Evolutionary conservation across 2,113 vertebrate species (phyloP), one percentile per base, ranked within the genome.

Genomic region (Barbus barbus): DNA sequence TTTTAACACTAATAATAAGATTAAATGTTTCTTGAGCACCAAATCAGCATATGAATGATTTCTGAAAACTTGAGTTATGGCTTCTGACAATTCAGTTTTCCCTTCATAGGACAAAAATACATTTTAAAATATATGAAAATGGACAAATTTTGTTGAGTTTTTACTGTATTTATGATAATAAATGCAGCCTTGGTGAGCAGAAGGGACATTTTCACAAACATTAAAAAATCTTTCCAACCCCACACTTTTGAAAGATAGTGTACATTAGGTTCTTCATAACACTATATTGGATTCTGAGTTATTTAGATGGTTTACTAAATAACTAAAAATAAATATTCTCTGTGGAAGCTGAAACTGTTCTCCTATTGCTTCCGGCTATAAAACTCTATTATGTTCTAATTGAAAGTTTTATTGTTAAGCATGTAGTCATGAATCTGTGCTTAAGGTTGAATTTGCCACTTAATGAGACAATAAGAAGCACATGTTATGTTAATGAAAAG

Each of bases 391-490:
- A 28, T 20, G 5, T 53, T 53, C 18, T 56, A 56, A 69, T 33
- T 11, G 18, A 69, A 69, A 22, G 0, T 69, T 9, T 22, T 36
- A 69, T 69, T 69, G 31, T 22, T 36, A 69, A 36, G 7, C 28
- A 9, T 20, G 16, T 67, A 20, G 18, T 44, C 38, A 12, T 7
- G 22, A 44, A n/a, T 71, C 20, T n/a, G 36, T 71, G 67, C 67
- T 41, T n/a, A 41, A 72, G 20, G 36, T 44, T 7, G 12, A 72
- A 44, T 72, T 14, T 44, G 22, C 12, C 12, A n/a, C 5, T 4
- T 72, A 72, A 72, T 72, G 22, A 24, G 69, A 72, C 69, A 72
- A 72, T 72, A 72, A 46, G 71, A 44, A 73, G 22, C 71, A 24
- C 69, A 69, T 69, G 13, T 26, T 44, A 44, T 12, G 11, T 24